phyloP scores from a whole-genome alignment of 2,797 vertebrate genomes.

The Sylvia borin region DNA sequence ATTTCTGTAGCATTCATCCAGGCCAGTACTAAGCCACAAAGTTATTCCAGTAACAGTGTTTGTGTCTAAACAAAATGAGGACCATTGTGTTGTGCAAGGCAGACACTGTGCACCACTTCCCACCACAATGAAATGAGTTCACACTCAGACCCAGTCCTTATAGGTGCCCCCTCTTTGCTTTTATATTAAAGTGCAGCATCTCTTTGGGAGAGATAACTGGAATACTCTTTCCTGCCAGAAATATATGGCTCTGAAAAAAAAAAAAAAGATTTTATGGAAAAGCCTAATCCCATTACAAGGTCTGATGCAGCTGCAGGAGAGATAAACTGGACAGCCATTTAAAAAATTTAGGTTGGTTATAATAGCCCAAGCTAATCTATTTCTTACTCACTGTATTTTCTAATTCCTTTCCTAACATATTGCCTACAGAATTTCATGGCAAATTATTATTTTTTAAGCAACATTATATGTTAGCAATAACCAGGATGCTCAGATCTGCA shows the following conservation, averaged over 20 bases:
- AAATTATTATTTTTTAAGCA: constrained; percentile 50
- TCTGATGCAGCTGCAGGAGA: constrained; percentile 52
- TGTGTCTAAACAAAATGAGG: background rate
- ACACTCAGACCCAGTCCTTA: background rate
- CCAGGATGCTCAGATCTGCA: background rate
- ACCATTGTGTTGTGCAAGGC: background rate
- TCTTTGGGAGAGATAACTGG: background rate
- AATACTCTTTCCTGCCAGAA: constrained; percentile 22
- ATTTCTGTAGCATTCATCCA: background rate
- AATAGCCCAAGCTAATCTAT: constrained; percentile 51
- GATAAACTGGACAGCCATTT: constrained; percentile 62
- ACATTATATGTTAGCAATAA: constrained; percentile 26
- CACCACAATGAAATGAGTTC: background rate
- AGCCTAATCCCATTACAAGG: constrained; percentile 64
- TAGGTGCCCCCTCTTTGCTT: background rate
- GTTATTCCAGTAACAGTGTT: background rate
- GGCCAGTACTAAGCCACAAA: background rate
- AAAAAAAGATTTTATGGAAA: constrained; percentile 28
- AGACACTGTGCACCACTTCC: background rate
- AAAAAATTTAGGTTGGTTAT: constrained; percentile 45
- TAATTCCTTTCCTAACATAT: constrained; percentile 42
- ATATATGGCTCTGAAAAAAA: background rate
- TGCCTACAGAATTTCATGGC: constrained; percentile 52
- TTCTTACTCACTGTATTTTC: constrained; percentile 40
- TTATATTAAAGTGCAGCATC: background rate